phyloP scores from a whole-genome alignment of 2,888 invertebrate species.

The Neoitamus cyanurus region DNA sequence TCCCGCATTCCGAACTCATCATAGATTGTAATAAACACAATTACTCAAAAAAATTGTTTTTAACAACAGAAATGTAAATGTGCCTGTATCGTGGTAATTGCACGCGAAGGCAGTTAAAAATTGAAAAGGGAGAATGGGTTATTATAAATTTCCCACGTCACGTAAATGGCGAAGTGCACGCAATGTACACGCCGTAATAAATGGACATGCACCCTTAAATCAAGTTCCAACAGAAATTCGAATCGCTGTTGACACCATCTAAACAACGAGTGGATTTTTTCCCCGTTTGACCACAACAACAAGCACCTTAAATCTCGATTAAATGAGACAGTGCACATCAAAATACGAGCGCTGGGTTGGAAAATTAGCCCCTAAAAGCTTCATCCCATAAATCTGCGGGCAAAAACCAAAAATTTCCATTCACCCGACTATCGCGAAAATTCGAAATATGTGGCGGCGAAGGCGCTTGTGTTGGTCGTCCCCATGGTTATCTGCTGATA shows the following conservation, averaged over 20 bases:
- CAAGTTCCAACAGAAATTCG: not conserved
- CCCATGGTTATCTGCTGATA: constrained; percentile 31
- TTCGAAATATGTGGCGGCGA: not conserved
- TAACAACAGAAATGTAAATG: not conserved
- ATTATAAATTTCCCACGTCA: not conserved
- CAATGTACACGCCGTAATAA: not conserved
- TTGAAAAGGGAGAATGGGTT: not conserved
- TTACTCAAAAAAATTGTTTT: not conserved
- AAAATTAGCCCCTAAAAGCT: not conserved
- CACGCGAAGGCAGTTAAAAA: not conserved
- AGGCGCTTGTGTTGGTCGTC: not conserved
- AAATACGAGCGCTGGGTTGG: not conserved
- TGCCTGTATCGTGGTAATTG: not conserved
- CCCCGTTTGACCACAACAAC: not conserved
- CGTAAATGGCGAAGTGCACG: not conserved
- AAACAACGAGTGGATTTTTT: not conserved
- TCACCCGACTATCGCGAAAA: not conserved
- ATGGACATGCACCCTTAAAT: not conserved
- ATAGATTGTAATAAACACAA: not conserved
- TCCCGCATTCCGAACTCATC: not conserved
- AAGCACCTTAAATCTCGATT: not conserved
- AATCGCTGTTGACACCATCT: not conserved
- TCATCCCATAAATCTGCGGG: not conserved
- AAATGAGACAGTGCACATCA: not conserved
- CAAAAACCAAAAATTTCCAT: not conserved